Base-by-base conservation (phyloP, 2,797 vertebrate species). In the Loriculus beryllinus region DNA sequence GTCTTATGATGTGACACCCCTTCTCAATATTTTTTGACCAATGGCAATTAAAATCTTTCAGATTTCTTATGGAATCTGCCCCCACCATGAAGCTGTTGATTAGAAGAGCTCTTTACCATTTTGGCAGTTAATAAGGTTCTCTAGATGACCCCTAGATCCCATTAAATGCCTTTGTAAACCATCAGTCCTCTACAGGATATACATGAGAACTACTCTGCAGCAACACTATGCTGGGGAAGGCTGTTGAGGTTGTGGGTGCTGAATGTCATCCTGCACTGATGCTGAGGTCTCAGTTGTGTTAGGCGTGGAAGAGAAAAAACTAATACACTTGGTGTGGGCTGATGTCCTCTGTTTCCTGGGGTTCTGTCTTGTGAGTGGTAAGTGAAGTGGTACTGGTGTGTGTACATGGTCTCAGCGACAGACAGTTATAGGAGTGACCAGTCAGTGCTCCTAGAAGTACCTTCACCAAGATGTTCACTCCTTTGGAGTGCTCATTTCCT, bases 371-470 rank as follows among this genome's bases (percentile, higher is more conserved):
- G 26, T 5, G 33, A 57, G 70, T 11, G 60, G 2, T 7, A n/a
- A 45, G 47, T 3, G 31, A 31, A 67, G 39, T 8, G 12, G 3
- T 37, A 15, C 26, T 39, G 9, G 59, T 33, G 17, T 7, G 6
- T 0, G 10, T 33, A 15, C 8, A 1, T 15, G 56, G 3, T 51
- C 42, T 37, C 35, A 23, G 2, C 10, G 4, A 9, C 54, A 37
- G 5, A 2, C 31, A 7, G 8, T 2, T 35, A 8, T 29, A 23
- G 60, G 7, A 69, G 11, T 56, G n/a, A 6, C 21, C 19, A 42
- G 17, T 59, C 62, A 0, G 1, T 39, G 35, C 57, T 65, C 37
- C n/a, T 48, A 22, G 42, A 59, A 59, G 52, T 26, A 56, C 13
- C 23, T 12, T 51, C 40, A 56, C 45, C 12, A 15, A 52, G 48